A percentile compares a stretch with the other conserved stretches of the same genome.
Conservation (phyloP, 2,797 vertebrate species). For the Chaetodon trifasciatus region DNA sequence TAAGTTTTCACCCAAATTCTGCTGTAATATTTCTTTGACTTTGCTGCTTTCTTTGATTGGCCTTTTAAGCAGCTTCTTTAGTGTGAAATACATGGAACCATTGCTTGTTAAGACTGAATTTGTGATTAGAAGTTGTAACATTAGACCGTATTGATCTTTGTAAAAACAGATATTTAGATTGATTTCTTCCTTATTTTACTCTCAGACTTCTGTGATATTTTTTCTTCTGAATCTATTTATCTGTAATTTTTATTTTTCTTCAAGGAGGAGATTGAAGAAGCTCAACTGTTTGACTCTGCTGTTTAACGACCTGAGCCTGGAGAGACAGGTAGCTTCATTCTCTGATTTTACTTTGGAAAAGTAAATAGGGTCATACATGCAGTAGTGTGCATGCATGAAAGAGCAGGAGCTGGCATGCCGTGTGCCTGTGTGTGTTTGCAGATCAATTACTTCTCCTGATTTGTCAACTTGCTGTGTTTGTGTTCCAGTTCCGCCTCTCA, state of each 20-base stretch:
- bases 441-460: background rate
- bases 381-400: background rate
- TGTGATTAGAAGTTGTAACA: background rate
- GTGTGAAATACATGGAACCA: background rate
- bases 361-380: background rate
- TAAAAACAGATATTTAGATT: background rate
- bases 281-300: constrained; percentile 90
- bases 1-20: constrained; percentile 56
- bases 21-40: background rate
- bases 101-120: background rate
- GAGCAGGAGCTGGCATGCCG: background rate
- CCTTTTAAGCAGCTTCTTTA: background rate
- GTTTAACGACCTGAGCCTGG: constrained; percentile 88
- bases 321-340: constrained; percentile 85
- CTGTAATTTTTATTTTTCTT: background rate
- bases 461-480: constrained; percentile 2
- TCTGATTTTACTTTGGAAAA: background rate
- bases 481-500: constrained; percentile 78
- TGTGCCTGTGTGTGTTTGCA: constrained; percentile 9
- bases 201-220: background rate
- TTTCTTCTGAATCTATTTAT: background rate
- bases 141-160: background rate
- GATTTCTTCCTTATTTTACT: background rate
- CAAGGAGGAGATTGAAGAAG: constrained; percentile 85
- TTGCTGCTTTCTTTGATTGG: background rate